These are phyloP conservation scores for Gambusia yucatana DNA, from an alignment of 2,797 vertebrate species.

Conservation along the genomic window DNA sequence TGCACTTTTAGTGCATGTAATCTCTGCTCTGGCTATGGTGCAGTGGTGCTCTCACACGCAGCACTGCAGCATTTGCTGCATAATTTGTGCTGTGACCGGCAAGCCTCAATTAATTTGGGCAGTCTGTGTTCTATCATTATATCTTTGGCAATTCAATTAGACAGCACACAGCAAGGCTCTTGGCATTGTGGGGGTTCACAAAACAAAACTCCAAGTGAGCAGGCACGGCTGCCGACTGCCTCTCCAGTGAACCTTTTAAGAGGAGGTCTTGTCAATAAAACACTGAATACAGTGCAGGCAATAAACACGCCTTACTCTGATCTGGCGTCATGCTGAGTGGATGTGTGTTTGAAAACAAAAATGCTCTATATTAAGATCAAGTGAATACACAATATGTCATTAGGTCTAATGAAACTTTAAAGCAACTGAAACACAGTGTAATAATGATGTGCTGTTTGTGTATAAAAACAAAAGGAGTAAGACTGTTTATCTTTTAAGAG, in stretches of 20 bases:
- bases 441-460: slow-evolving; percentile 1
- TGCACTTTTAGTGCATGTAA: slow-evolving; percentile 55
- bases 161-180: slow-evolving; percentile 61
- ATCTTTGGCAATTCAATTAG: slow-evolving; percentile 72
- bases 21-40: slow-evolving; percentile 61
- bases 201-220: slow-evolving; percentile 65
- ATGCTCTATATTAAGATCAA: slow-evolving; percentile 30
- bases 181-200: slow-evolving; percentile 65
- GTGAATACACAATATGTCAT: slow-evolving; percentile 21
- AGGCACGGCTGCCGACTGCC: slow-evolving; percentile 35
- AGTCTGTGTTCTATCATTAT: slow-evolving; percentile 75
- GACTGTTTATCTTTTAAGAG: slow-evolving; percentile 26
- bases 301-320: slow-evolving; percentile 37
- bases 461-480: not conserved
- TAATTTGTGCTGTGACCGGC: slow-evolving; percentile 78
- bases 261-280: slow-evolving; percentile 55
- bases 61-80: slow-evolving; percentile 76
- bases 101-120: slow-evolving; percentile 78
- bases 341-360: slow-evolving; percentile 34
- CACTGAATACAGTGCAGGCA: slow-evolving; percentile 30
- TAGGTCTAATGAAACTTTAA: slow-evolving; percentile 30
- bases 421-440: slow-evolving; percentile 26
- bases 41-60: slow-evolving; percentile 67
- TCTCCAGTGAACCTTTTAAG: slow-evolving; percentile 64
- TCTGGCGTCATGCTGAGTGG: slow-evolving; percentile 26